These are phyloP conservation scores for Drosophila eugracilis DNA, from an alignment of 1,140 invertebrate genomes.

Conservation along the genomic window DNA sequence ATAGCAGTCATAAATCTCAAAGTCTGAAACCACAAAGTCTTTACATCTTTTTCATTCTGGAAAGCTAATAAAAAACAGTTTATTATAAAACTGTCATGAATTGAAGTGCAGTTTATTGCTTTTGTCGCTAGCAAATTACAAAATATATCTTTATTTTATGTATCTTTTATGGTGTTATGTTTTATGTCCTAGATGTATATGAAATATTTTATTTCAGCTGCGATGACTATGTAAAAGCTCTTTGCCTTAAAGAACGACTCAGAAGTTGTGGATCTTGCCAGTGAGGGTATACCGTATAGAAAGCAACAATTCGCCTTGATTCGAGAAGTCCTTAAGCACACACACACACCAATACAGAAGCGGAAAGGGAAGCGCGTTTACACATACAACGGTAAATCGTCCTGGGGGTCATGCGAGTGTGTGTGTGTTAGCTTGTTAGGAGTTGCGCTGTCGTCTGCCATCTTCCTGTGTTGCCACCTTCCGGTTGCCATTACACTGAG, in stretches of 20 bases:
- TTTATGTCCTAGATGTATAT: conserved; percentile 11
- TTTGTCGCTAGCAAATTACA: too few relatives aligned
- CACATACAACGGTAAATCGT: conserved; percentile 16
- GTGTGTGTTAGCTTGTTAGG: conserved; percentile 59
- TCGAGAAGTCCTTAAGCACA: conserved; percentile 48
- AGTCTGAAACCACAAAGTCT: not conserved
- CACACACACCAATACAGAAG: conserved; percentile 21
- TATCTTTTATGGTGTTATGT: not conserved
- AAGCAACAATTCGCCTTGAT: conserved; percentile 69
- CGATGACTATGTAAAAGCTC: conserved; percentile 15
- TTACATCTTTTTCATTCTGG: not conserved
- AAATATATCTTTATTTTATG: not conserved
- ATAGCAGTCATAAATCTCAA: too few relatives aligned
- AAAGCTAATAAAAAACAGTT: not conserved
- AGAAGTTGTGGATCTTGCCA: not conserved
- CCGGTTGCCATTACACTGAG: conserved; percentile 73
- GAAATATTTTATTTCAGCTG: conserved; percentile 23
- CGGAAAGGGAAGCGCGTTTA: conserved; percentile 23
- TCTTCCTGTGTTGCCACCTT: conserved; percentile 57
- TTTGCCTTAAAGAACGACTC: not conserved
- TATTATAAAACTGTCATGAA: not conserved
- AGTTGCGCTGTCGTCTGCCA: conserved; percentile 46
- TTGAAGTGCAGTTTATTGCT: not conserved
- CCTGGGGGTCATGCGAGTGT: conserved; percentile 15
- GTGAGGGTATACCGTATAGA: conserved; percentile 43